Evolutionary conservation across 2,113 vertebrate genomes (phyloP).

Genomic region (Antechinus stuartii): DNA sequence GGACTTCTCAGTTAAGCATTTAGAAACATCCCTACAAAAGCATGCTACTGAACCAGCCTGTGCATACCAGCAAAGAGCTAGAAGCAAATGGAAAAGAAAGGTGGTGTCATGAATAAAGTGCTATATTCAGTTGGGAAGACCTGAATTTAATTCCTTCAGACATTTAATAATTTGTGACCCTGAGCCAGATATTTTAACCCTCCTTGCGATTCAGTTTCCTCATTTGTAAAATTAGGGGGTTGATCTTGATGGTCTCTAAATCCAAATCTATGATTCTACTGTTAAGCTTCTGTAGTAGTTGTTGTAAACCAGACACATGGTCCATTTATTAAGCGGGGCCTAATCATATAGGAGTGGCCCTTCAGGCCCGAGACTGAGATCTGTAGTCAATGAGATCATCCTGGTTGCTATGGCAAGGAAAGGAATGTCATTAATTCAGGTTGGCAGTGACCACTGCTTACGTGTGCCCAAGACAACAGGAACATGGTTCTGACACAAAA

Average conservation of each 20-base stretch:
- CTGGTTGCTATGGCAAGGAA: slow-evolving; percentile 64
- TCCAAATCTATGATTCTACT: not conserved
- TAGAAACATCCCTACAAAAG: slow-evolving; percentile 64
- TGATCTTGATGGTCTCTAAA: not conserved
- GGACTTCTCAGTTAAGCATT: slow-evolving; percentile 62
- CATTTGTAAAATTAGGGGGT: not conserved
- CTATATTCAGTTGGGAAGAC: not conserved
- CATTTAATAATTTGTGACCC: not conserved
- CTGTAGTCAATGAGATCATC: slow-evolving; percentile 58
- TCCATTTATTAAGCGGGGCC: slow-evolving; percentile 21
- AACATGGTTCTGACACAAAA: slow-evolving; percentile 59
- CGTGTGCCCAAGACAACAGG: slow-evolving; percentile 66
- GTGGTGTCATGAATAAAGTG: not conserved
- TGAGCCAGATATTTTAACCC: not conserved
- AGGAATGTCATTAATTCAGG: slow-evolving; percentile 73
- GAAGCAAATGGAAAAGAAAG: not conserved
- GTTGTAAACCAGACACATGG: not conserved
- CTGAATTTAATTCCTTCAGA: not conserved
- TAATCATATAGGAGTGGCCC: slow-evolving; percentile 7
- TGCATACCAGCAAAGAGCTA: slow-evolving; percentile 17
- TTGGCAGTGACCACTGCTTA: slow-evolving; percentile 60
- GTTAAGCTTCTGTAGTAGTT: not conserved
- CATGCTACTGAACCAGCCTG: slow-evolving; percentile 41
- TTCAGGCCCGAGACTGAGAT: slow-evolving; percentile 48
- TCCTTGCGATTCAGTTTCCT: not conserved